phyloP scores from a whole-genome alignment of 2,113 vertebrate genomes.

The Aix galericulata region DNA sequence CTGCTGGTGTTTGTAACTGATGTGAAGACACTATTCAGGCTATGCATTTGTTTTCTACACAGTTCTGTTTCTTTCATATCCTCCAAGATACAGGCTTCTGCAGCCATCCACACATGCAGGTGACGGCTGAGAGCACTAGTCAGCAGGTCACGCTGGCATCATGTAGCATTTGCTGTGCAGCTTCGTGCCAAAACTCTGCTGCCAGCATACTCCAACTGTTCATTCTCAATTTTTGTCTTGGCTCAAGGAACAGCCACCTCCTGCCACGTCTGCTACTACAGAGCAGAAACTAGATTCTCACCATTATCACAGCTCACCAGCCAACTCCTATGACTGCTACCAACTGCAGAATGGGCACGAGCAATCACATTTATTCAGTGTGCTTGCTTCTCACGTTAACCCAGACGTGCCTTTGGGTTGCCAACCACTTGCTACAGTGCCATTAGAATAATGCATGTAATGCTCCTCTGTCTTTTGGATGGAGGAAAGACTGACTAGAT shows the following conservation, averaged over 20 bases:
- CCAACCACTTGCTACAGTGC: background rate
- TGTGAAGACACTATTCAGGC: background rate
- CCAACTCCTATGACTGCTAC: constrained; percentile 14
- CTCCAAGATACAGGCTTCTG: background rate
- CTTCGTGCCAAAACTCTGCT: background rate
- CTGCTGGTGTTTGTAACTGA: background rate
- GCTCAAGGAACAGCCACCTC: constrained; percentile 36
- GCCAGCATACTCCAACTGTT: constrained; percentile 53
- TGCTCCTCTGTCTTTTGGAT: background rate
- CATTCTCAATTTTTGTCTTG: constrained; percentile 64
- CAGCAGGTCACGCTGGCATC: background rate
- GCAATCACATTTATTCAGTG: constrained; percentile 26
- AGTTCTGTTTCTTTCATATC: background rate
- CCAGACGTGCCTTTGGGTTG: background rate
- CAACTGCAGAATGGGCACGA: constrained; percentile 1
- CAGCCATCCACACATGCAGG: background rate
- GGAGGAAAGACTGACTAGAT: background rate
- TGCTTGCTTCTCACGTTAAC: constrained; percentile 1
- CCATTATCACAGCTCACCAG: background rate
- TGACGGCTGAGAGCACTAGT: background rate
- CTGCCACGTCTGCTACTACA: constrained; percentile 28
- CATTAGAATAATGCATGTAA: background rate
- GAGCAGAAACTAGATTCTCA: constrained; percentile 28
- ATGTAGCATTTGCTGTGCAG: background rate
- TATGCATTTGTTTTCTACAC: fast-evolving